These are phyloP conservation scores for Mungos mungo DNA, from an alignment of 2,113 vertebrate species.

Conservation along the genomic window DNA sequence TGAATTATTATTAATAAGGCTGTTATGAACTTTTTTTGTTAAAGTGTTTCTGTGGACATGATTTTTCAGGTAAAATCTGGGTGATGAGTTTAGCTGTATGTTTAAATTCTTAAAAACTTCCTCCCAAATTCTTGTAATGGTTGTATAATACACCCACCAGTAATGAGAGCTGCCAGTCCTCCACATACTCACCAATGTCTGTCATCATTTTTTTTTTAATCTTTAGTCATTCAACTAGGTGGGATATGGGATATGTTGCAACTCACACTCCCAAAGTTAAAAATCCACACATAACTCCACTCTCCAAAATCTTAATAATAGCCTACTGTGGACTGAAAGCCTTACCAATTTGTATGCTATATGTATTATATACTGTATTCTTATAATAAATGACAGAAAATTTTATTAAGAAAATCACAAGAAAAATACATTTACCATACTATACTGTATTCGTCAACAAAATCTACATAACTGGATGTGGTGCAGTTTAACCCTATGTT, in stretches of 20 bases:
- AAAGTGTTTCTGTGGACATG: background rate
- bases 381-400: background rate
- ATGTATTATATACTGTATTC: background rate
- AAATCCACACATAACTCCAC: background rate
- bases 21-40: background rate
- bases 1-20: background rate
- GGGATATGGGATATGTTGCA: background rate
- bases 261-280: background rate
- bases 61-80: background rate
- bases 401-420: background rate
- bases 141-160: background rate
- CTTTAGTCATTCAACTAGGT: background rate
- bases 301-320: background rate
- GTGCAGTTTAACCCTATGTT: background rate
- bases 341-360: background rate
- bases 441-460: background rate
- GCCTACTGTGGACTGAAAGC: background rate
- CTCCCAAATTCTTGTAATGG: background rate
- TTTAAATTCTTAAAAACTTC: slow-evolving; percentile 10
- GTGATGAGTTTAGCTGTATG: background rate
- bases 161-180: background rate
- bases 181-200: background rate
- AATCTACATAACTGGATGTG: background rate
- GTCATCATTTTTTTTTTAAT: background rate
- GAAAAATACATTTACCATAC: background rate